Conservation (phyloP, 2,888 invertebrate genomes). For the Melanostoma scalare region DNA sequence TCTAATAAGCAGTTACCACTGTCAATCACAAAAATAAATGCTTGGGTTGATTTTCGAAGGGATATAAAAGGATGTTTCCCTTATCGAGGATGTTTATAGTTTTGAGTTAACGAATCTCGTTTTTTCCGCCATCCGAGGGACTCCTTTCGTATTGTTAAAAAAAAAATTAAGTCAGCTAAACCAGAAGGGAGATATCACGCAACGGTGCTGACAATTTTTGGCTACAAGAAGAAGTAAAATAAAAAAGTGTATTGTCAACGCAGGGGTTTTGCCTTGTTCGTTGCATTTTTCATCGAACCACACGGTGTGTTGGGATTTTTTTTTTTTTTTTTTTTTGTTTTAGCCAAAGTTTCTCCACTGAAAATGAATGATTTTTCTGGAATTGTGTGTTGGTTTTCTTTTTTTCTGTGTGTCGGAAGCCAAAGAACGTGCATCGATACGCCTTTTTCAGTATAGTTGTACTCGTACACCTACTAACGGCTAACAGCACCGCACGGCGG, state of each 20-base stretch:
- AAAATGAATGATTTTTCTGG: constrained; percentile 21
- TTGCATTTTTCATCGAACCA: constrained; percentile 41
- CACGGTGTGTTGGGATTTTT: neutral
- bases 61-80: constrained; percentile 6
- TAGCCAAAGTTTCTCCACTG: neutral
- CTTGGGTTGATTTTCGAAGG: neutral
- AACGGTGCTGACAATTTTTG: constrained; percentile 37
- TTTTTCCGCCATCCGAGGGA: constrained; percentile 25
- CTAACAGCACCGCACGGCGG: neutral
- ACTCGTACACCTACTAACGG: neutral
- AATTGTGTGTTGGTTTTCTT: neutral
- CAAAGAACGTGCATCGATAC: constrained; percentile 27
- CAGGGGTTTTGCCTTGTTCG: constrained; percentile 26
- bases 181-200: constrained; percentile 13
- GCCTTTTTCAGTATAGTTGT: constrained; percentile 18
- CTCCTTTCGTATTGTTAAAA: neutral
- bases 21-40: constrained; percentile 1
- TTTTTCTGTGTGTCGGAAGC: constrained; percentile 12
- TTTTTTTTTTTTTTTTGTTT: constrained; percentile 7
- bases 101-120: constrained; percentile 31
- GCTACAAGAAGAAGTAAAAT: constrained; percentile 3
- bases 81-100: constrained; percentile 1
- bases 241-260: constrained; percentile 24
- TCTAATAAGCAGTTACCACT: constrained; percentile 22
- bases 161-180: constrained; percentile 40